Base-by-base conservation (phyloP, 2,797 vertebrate species). In the Taeniopygia guttata region DNA sequence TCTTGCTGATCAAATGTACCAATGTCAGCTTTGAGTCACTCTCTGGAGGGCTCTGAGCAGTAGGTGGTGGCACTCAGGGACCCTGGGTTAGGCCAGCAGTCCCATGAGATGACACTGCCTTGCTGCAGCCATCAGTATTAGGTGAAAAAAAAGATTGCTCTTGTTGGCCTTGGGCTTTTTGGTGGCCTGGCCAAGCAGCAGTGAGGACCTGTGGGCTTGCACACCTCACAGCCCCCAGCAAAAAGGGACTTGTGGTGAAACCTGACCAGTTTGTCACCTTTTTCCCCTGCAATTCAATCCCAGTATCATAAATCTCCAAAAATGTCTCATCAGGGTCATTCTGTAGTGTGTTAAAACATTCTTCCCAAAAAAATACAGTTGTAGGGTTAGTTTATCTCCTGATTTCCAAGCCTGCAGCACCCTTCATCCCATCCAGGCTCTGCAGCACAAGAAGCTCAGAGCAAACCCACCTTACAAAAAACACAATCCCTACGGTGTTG, bases 401-500 rank as follows among this genome's bases (percentile, higher is more conserved):
- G 18, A n/a, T 84, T 86, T 72, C 66, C 45, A 59, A 51, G 26
- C 23, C 59, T 54, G 27, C 22, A 49, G 17, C 16, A 34, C 2
- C 2, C 6, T 9, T 36, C 74, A 74, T 42, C 46, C 68, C 34
- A 51, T 27, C 17, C 5, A 1, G 18, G 17, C 66, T 63, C 29
- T 51, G 59, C 59, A 83, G 29, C 12, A 8, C 0, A 3, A 49
- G 63, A 40, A 17, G 20, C 54, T 68, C 25, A 27, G 27, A 26
- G 27, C 34, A 89, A 87, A 70, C 8, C 10, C 42, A 23, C 6
- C 40, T 13, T 5, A 13, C 20, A 83, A 43, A 54, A 55, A 63
- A 3, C 4, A 1, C 2, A 2, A 5, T 5, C 59, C 36, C 30
- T 27, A 2, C 0, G 0, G 10, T 11, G 18, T 0, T 20, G 11